Conservation (phyloP, 2,797 vertebrate species). For the Zalophus californianus region DNA sequence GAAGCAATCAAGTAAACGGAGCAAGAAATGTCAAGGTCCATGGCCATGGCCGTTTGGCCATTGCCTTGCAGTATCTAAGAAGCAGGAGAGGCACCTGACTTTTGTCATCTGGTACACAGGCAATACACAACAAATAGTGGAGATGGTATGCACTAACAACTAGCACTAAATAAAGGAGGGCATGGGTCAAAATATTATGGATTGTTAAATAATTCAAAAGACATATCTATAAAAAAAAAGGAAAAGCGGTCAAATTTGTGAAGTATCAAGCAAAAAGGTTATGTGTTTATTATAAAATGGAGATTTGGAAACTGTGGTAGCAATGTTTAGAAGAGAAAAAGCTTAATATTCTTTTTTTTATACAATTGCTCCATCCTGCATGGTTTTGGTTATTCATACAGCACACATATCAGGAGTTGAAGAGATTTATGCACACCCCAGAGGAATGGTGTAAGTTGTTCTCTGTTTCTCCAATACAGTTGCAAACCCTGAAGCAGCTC, state of each 20-base stretch:
- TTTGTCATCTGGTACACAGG: neutral
- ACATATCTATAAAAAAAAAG: neutral
- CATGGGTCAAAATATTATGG: neutral
- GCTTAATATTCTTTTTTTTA: neutral
- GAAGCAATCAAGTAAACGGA: neutral
- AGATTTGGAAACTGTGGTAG: neutral
- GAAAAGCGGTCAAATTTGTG: neutral
- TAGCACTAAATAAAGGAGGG: neutral
- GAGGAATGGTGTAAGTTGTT: constrained; percentile 59
- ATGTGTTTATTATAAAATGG: neutral
- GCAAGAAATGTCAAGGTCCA: neutral
- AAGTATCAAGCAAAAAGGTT: neutral
- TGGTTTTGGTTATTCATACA: constrained; percentile 62
- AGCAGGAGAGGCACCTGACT: neutral
- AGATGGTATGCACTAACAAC: neutral
- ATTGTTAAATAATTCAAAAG: constrained; percentile 51
- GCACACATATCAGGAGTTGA: constrained; percentile 37
- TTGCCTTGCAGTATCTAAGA: neutral
- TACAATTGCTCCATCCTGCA: neutral
- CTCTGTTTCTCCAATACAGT: constrained; percentile 62
- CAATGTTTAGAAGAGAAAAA: constrained; percentile 58
- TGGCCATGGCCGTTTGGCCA: neutral
- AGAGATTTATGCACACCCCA: constrained; percentile 63
- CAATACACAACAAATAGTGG: neutral
- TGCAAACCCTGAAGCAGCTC: constrained; percentile 56